Evolutionary conservation across 2,888 invertebrate genomes (phyloP).

Genomic region (Cerceris ruficornis): DNA sequence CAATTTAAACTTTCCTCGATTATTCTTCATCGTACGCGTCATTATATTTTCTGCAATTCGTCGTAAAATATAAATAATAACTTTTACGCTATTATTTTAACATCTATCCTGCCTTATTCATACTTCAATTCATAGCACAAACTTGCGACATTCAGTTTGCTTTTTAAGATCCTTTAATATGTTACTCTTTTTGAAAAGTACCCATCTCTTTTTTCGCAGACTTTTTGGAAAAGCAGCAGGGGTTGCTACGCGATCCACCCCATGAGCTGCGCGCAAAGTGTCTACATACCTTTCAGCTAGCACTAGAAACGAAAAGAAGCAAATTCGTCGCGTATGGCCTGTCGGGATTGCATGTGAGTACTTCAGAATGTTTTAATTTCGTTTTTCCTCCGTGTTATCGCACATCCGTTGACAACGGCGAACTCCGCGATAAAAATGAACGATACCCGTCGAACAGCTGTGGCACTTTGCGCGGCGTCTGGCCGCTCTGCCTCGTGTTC

Average conservation of each 20-base stretch:
- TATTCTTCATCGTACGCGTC: too few species aligned
- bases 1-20: too few species aligned
- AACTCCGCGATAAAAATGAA: constrained; percentile 56
- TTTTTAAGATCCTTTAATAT: too few species aligned
- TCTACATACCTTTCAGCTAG: constrained; percentile 92
- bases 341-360: constrained; percentile 93
- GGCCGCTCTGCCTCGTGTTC: background rate
- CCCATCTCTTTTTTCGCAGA: constrained; percentile 83
- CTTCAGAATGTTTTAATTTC: background rate
- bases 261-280: constrained; percentile 93
- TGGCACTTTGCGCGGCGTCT: constrained; percentile 10
- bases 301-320: constrained; percentile 93
- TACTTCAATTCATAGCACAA: too few species aligned
- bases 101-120: too few species aligned
- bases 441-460: constrained; percentile 54
- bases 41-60: too few species aligned
- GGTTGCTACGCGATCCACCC: constrained; percentile 89
- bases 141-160: too few species aligned
- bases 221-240: constrained; percentile 91
- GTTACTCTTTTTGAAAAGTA: background rate
- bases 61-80: too few species aligned
- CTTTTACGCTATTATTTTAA: too few species aligned
- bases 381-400: constrained; percentile 1
- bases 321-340: constrained; percentile 92
- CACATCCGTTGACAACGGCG: constrained; percentile 37